A percentile compares a stretch with the other conserved stretches of the same genome.
Conservation (phyloP, 1,140 invertebrate genomes). For the Prorops nasuta region DNA sequence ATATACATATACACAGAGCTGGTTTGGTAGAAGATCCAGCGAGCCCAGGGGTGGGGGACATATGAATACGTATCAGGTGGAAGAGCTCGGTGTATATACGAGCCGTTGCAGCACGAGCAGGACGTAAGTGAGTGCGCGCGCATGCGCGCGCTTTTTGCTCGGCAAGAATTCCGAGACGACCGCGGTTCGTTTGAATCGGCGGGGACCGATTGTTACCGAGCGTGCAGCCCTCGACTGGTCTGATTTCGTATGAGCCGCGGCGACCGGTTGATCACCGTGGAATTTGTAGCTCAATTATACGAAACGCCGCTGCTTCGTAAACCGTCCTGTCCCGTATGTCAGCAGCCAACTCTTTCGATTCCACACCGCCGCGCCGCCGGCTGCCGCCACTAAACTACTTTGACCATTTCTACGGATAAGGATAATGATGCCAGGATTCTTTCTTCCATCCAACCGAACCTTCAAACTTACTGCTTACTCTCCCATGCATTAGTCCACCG, state of each 20-base stretch:
- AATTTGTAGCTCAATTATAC: slow-evolving; percentile 58
- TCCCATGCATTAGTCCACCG: too few species aligned
- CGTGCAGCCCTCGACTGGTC: slow-evolving; percentile 22
- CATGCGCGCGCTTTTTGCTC: slow-evolving; percentile 47
- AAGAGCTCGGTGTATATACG: not conserved
- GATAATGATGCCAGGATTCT: too few species aligned
- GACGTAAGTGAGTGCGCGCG: slow-evolving; percentile 44
- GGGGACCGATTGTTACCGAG: slow-evolving; percentile 43
- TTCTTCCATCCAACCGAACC: too few species aligned
- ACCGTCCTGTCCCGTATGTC: too few species aligned
- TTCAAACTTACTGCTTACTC: too few species aligned
- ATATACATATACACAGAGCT: too few species aligned
- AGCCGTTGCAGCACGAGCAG: slow-evolving; percentile 32
- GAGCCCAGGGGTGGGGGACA: slow-evolving; percentile 20
- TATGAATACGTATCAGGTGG: slow-evolving; percentile 48
- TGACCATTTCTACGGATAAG: too few species aligned
- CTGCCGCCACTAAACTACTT: too few species aligned
- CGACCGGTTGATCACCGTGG: slow-evolving; percentile 52
- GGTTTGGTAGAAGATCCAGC: not conserved
- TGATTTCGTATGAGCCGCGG: slow-evolving; percentile 52
- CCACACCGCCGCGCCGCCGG: too few species aligned
- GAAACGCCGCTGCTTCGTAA: slow-evolving; percentile 26
- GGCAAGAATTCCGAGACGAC: slow-evolving; percentile 49
- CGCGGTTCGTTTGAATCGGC: slow-evolving; percentile 54
- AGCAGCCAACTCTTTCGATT: too few species aligned